Evolutionary conservation across 1,140 invertebrate species (phyloP), one percentile per base, ranked within the genome.

Genomic region (Drosophila elegans): DNA sequence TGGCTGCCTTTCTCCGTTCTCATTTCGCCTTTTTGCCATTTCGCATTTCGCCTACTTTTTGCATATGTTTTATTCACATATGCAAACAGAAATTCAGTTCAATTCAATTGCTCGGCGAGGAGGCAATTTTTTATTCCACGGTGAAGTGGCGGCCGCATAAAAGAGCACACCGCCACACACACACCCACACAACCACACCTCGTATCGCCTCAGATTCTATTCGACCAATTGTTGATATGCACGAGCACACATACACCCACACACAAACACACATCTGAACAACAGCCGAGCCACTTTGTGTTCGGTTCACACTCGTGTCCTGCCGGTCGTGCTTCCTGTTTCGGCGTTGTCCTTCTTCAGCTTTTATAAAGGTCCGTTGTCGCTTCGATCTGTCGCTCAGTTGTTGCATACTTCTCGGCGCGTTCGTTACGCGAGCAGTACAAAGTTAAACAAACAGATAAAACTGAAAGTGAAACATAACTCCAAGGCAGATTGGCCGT

Each of bases 221-320:
- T 89, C 84, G 84, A 89, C 84, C 84, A 88, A 88, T 88, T 88
- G 84, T 88, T 88, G 84, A 89, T 88, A 90, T 89, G 68, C 85
- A 90, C 77, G 84, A 90, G 53, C 52, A 44, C 54, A 51, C 57
- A 21, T 27, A 55, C 21, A 29, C 44, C 36, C 34, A 46, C 46
- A 38, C 36, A 9, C 54, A 46, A 13, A 46, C 12, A 10, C 3
- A 21, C 16, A 21, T 21, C 16, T 21, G 16, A 21, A 46, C 46
- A 38, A 29, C 29, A 32, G 29, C 29, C 29, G 29, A 32, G 12
- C 21, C 32, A 48, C 27, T 11, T 48, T 36, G 53, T 16, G 9
- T 27, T 29, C 54, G 10, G 55, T 54, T 57, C 49, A 63, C 64
- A 78, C 16, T 68, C 51, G 27, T 38, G 41, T 41, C 71, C 72